Conservation (phyloP, 2,888 invertebrate species). For the Pyrrhosoma nymphula region DNA sequence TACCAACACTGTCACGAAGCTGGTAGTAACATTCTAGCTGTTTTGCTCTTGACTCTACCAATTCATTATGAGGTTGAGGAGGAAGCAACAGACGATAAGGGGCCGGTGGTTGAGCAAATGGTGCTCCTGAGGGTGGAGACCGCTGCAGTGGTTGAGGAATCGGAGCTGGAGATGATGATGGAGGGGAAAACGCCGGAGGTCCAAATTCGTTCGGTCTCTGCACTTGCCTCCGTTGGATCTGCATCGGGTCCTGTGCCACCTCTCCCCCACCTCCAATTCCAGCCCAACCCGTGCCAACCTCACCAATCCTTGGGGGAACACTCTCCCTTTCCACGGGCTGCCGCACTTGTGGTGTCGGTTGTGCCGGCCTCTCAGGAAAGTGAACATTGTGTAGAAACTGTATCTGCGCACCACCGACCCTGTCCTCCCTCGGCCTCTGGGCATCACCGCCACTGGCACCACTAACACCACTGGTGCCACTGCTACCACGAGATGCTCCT, state of each 20-base stretch:
- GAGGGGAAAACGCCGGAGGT: slow-evolving; percentile 44
- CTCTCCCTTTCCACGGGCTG: slow-evolving; percentile 39
- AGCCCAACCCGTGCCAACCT: not conserved
- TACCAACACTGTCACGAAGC: slow-evolving; percentile 80
- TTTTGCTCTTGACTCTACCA: slow-evolving; percentile 47
- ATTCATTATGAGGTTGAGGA: slow-evolving; percentile 50
- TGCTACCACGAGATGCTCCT: not conserved
- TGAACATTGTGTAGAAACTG: slow-evolving; percentile 82
- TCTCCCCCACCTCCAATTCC: not conserved
- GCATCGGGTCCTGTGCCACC: slow-evolving; percentile 2
- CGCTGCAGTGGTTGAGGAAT: slow-evolving; percentile 40
- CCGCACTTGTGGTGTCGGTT: not conserved
- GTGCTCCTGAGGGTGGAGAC: slow-evolving; percentile 36
- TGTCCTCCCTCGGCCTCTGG: slow-evolving; percentile 47
- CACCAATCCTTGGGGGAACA: slow-evolving; percentile 35
- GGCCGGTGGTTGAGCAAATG: slow-evolving; percentile 41
- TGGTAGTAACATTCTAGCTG: slow-evolving; percentile 82
- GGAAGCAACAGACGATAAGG: slow-evolving; percentile 51
- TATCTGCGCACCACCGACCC: slow-evolving; percentile 75
- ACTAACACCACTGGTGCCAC: not conserved
- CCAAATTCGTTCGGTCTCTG: slow-evolving; percentile 41
- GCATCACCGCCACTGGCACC: slow-evolving; percentile 75
- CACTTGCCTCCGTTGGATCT: slow-evolving; percentile 29
- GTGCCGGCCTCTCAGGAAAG: slow-evolving; percentile 78
- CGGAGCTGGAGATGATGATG: slow-evolving; percentile 46